Base-by-base conservation (phyloP, 2,113 vertebrate genomes). In the Fregetta grallaria region DNA sequence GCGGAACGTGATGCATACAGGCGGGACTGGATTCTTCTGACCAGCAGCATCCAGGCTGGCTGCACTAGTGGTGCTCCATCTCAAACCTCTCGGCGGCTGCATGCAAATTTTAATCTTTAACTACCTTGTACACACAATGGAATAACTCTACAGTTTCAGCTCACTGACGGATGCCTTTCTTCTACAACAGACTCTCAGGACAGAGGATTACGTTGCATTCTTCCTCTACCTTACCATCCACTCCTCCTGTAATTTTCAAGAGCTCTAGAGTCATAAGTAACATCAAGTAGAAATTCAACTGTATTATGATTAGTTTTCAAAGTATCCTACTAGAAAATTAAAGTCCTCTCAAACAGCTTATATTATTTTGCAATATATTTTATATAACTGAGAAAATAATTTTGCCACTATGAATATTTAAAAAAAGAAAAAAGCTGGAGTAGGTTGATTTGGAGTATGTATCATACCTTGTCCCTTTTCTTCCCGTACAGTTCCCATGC, bases 51-150 rank as follows among this genome's bases (percentile, higher is more conserved):
- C 44, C 45, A 34, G 49, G 18, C 52, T 86, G 81, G 30, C 49
- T 47, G 63, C 38, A 9, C 36, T 13, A 4, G 23, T 74, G 65
- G 27, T 78, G 65, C 61, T 88, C 21, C 50, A 18, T 32, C 73
- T 67, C 62, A 72, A 18, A 50, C 21, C 17, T 23, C 20, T 49
- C 0, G 0, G 45, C 44, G 15, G 34, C 0, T 0, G 0, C 4
- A 0, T 47, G 63, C 34, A 73, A 47, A 32, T 26, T 29, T 19
- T 23, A 8, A 23, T 68, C 17, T 72, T 79, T 58, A 36, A 52
- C 59, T 55, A 17, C 7, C 14, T 36, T 25, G 13, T 40, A 6
- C 0, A 0, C n/a, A 32, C 23, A 25, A 6, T 34, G 42, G 40
- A 81, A 49, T 42, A 17, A 11, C 23, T 66, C 36, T 55, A 4